Base-by-base conservation (phyloP, 2,888 invertebrate genomes). In the Metopia argyrocephala region DNA sequence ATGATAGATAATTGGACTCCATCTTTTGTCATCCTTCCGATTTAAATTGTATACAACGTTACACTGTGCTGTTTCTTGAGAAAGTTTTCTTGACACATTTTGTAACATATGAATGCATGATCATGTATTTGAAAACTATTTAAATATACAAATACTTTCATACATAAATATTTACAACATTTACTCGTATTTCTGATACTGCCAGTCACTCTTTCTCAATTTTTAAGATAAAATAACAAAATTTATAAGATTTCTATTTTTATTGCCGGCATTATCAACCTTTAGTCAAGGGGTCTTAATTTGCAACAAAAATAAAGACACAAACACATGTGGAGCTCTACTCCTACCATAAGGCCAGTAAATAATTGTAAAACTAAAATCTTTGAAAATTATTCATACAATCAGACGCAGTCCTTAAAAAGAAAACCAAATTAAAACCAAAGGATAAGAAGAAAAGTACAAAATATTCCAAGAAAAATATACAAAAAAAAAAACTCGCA, bases 211-310 rank as follows among this genome's bases (percentile, higher is more conserved):
- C 76, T 38, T 66, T 46, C 45, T 18, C 27, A 23, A 23, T 20
- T 38, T 62, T 20, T 2, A 18, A 52, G 12, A 38, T 21, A 74
- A 20, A 78, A 70, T 54, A 68, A 74, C 66, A 74, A 50, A 66
- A 62, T 57, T 81, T 62, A 28, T 31, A 81, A 70, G 81, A 81
- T 70, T 70, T 75, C 54, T 25, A 69, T 57, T 50, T 75, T 46
- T 59, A 62, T 56, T 57, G 31, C 70, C 54, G 66, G 61, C 74
- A 81, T 75, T 78, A 75, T 75, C 74, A 75, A 38, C 78, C 74
- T 78, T 81, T 81, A 70, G 81, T 81, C 81, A 81, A 78, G 81
- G 78, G 66, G 74, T 81, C 75, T 78, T 78, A 81, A 74, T 74
- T 81, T 76, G 54, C 46, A 21, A 74, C 61, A 59, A 46, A 69